A percentile compares a stretch with the other conserved stretches of the same genome.
phyloP scores from a whole-genome alignment of 2,113 vertebrate genomes.

The Rhabdornis inornatus region DNA sequence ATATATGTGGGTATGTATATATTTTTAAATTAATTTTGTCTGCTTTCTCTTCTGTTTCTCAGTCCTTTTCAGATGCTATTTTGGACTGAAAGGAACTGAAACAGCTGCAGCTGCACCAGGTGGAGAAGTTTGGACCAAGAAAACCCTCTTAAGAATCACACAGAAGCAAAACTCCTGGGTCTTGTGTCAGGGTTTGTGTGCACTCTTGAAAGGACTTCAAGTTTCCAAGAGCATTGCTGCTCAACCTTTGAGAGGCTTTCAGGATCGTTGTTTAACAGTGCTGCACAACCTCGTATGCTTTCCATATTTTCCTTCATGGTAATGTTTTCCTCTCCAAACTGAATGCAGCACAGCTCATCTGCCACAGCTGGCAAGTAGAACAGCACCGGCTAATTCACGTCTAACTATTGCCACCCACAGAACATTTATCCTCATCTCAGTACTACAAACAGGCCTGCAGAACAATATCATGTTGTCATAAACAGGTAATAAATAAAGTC shows the following conservation, averaged over 20 bases:
- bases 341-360: not conserved
- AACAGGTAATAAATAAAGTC: not conserved
- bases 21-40: not conserved
- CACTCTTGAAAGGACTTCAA: not conserved
- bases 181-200: accelerated
- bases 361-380: not conserved
- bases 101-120: not conserved
- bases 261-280: not conserved
- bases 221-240: not conserved
- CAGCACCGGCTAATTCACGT: accelerated
- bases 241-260: not conserved
- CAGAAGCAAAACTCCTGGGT: not conserved
- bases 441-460: not conserved
- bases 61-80: not conserved
- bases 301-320: not conserved
- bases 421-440: not conserved
- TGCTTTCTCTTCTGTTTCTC: not conserved
- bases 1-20: not conserved
- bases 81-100: not conserved
- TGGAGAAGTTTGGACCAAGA: not conserved
- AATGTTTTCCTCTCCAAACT: not conserved
- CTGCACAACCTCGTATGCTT: not conserved
- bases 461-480: not conserved
- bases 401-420: not conserved
- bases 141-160: not conserved